phyloP scores from a whole-genome alignment of 2,113 vertebrate species.

The Monopterus albus region DNA sequence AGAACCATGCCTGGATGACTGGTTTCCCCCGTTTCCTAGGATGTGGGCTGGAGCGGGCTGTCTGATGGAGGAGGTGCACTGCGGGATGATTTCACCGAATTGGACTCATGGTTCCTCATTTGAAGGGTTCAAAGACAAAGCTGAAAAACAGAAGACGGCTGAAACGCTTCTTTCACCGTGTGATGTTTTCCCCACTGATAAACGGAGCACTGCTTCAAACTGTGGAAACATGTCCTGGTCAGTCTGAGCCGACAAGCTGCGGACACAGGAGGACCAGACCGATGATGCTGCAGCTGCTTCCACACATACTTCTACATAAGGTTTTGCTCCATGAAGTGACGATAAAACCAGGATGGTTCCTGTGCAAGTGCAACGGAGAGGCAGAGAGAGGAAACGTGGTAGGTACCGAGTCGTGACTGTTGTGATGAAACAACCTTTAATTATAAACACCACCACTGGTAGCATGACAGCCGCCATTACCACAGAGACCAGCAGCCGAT shows the following conservation, averaged over 20 bases:
- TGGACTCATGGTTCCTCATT: background rate
- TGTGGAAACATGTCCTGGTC: background rate
- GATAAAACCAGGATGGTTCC: background rate
- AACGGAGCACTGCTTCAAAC: background rate
- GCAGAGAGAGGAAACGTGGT: background rate
- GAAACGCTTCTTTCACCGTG: background rate
- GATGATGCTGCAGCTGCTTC: background rate
- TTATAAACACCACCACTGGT: background rate
- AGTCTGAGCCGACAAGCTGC: background rate
- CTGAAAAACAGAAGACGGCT: background rate
- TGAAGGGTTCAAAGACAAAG: background rate
- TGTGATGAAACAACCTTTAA: constrained; percentile 18
- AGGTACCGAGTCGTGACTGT: constrained; percentile 6
- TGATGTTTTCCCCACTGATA: no score
- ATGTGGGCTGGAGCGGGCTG: no score
- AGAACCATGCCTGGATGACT: background rate
- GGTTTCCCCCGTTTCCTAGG: no score
- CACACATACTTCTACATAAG: background rate
- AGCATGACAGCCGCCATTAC: constrained; percentile 22
- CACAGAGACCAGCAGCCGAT: constrained; percentile 32
- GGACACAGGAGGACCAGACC: background rate
- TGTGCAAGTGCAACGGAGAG: constrained; percentile 9
- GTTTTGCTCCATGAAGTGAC: background rate
- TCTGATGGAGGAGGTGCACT: no score
- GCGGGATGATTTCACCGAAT: no score